Evolutionary conservation across 2,888 invertebrate species (phyloP).

Genomic region (Pheosia tremula): DNA sequence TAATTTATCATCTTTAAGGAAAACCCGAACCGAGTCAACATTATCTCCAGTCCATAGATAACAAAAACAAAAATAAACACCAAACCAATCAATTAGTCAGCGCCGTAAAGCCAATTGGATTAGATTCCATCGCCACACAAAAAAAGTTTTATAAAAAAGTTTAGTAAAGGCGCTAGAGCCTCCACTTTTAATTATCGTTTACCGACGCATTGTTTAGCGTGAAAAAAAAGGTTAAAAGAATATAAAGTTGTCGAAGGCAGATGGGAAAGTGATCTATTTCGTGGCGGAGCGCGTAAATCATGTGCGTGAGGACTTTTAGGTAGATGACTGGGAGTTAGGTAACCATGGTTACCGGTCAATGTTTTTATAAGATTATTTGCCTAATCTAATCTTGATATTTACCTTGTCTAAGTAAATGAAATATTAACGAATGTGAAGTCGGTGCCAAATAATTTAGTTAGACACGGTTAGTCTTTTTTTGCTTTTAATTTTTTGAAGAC

Average conservation of each 20-base stretch:
- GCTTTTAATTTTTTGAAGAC: no score
- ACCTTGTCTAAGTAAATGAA: no score
- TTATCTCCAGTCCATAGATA: slow-evolving; percentile 42
- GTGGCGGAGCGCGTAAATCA: slow-evolving; percentile 37
- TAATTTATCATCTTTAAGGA: slow-evolving; percentile 9
- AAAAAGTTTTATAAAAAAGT: slow-evolving; percentile 47
- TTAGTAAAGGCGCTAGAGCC: slow-evolving; percentile 54
- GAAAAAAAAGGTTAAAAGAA: slow-evolving; percentile 45
- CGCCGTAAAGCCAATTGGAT: slow-evolving; percentile 64
- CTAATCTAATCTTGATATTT: no score
- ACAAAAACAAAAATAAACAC: slow-evolving; percentile 59
- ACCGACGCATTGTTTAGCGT: slow-evolving; percentile 67
- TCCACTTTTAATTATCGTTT: slow-evolving; percentile 77
- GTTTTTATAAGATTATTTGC: not conserved
- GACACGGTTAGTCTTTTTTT: no score
- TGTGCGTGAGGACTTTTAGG: slow-evolving; percentile 25
- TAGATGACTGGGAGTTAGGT: slow-evolving; percentile 12
- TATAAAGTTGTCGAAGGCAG: slow-evolving; percentile 63
- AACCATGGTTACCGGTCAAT: not conserved
- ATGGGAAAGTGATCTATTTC: slow-evolving; percentile 38
- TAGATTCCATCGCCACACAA: slow-evolving; percentile 50
- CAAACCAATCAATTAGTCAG: slow-evolving; percentile 75
- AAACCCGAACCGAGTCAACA: slow-evolving; percentile 41
- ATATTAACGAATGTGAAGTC: no score
- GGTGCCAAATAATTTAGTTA: no score